A percentile compares a stretch with the other conserved stretches of the same genome.
Conservation (phyloP, 1,140 invertebrate species). For the Heliothis subflexa region DNA sequence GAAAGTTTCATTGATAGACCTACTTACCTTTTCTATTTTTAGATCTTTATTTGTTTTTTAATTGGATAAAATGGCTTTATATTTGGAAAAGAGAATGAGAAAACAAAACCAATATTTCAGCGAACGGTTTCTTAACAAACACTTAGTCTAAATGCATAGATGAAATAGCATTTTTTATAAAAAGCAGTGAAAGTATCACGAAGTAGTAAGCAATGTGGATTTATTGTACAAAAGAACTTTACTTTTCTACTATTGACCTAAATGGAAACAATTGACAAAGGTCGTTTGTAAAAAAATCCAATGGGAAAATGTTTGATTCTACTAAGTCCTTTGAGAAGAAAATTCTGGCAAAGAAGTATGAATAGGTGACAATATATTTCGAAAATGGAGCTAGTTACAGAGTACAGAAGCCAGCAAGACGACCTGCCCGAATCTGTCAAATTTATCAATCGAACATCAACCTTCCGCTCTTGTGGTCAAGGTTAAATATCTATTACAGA, state of each 20-base stretch:
- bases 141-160: slow-evolving; percentile 1
- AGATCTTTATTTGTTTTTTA: not conserved
- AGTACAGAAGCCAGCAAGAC: too few species aligned
- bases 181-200: slow-evolving; percentile 33
- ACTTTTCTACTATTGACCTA: slow-evolving; percentile 7
- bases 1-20: not conserved
- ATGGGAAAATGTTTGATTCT: not conserved
- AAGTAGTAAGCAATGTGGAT: slow-evolving; percentile 8
- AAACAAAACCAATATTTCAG: not conserved
- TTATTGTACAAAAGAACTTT: slow-evolving; percentile 40
- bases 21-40: not conserved
- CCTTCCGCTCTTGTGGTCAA: too few species aligned
- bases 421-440: too few species aligned
- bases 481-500: too few species aligned
- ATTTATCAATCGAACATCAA: too few species aligned
- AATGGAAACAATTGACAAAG: not conserved
- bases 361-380: too few species aligned
- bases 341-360: too few species aligned
- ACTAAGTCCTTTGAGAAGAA: too few species aligned
- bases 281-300: not conserved
- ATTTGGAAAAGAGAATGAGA: not conserved
- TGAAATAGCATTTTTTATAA: slow-evolving; percentile 22
- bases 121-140: not conserved
- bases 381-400: too few species aligned
- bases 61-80: not conserved